phyloP scores from a whole-genome alignment of 2,797 vertebrate genomes.

The Diplodus sargus region DNA sequence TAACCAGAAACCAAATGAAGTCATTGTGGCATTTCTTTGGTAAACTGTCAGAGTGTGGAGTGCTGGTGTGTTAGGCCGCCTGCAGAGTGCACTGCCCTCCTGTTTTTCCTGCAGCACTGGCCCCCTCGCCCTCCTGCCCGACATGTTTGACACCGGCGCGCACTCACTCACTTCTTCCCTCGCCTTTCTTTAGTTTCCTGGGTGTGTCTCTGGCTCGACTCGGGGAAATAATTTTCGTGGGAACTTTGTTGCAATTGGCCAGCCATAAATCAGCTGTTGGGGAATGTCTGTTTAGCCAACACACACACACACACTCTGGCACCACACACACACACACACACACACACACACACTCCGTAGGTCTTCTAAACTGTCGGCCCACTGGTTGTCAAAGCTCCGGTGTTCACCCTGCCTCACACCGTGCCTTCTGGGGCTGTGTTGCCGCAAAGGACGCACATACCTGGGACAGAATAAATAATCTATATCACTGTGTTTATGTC shows the following conservation, averaged over 20 bases:
- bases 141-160: constrained; percentile 46
- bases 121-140: constrained; percentile 18
- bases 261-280: constrained; percentile 91
- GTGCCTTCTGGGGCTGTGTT: constrained; percentile 82
- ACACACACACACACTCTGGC: constrained; percentile 39
- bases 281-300: constrained; percentile 85
- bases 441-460: constrained; percentile 78
- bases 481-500: constrained; percentile 85
- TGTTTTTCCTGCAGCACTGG: constrained; percentile 41
- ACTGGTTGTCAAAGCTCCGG: constrained; percentile 12
- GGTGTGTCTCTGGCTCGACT: constrained; percentile 87
- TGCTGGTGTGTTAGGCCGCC: constrained; percentile 45
- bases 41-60: fast-evolving
- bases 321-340: constrained; percentile 35
- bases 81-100: constrained; percentile 68
- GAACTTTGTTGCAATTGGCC: constrained; percentile 90
- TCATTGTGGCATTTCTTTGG: neutral
- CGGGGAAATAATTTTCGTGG: constrained; percentile 82
- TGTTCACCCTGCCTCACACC: constrained; percentile 61
- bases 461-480: constrained; percentile 83
- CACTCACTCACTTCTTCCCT: constrained; percentile 35
- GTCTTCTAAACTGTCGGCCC: constrained; percentile 78
- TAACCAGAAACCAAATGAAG: fast-evolving
- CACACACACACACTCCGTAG: constrained; percentile 27
- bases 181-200: constrained; percentile 80